These are phyloP conservation scores for Dynastes maya DNA, from an alignment of 2,888 invertebrate genomes.

Conservation along the genomic window DNA sequence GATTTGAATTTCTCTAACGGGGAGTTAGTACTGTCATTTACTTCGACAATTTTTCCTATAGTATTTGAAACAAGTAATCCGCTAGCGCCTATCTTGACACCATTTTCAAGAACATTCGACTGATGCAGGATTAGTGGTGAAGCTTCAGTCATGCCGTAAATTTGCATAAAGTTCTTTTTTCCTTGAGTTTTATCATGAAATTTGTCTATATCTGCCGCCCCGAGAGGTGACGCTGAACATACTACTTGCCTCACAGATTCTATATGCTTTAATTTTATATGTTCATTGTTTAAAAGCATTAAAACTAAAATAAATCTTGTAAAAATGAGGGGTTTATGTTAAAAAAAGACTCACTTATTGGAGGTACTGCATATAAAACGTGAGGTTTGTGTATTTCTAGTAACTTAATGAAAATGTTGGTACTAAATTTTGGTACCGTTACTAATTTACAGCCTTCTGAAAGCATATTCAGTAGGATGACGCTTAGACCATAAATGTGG, in stretches of 20 bases:
- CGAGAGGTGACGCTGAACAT: slow-evolving; percentile 73
- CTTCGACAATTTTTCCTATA: slow-evolving; percentile 76
- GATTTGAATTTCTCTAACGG: slow-evolving; percentile 65
- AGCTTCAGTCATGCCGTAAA: slow-evolving; percentile 82
- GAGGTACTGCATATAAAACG: slow-evolving; percentile 72
- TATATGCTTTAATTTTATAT: slow-evolving; percentile 70
- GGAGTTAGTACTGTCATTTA: slow-evolving; percentile 58
- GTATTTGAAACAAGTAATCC: slow-evolving; percentile 78
- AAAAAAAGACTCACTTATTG: slow-evolving; percentile 68
- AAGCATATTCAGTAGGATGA: slow-evolving; percentile 68
- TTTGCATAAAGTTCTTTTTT: slow-evolving; percentile 58
- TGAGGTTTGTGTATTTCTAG: slow-evolving; percentile 57
- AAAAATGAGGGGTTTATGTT: slow-evolving; percentile 1
- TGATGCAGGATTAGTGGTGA: slow-evolving; percentile 73
- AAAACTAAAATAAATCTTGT: slow-evolving; percentile 54
- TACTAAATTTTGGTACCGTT: slow-evolving; percentile 66
- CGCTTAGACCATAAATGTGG: slow-evolving; percentile 73
- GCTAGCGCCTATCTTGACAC: slow-evolving; percentile 65
- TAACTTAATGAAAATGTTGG: slow-evolving; percentile 56
- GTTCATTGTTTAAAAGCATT: slow-evolving; percentile 61
- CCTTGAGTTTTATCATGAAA: slow-evolving; percentile 60
- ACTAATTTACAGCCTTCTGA: slow-evolving; percentile 69
- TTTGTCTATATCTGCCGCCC: slow-evolving; percentile 63
- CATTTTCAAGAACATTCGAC: slow-evolving; percentile 55
- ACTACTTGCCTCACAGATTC: slow-evolving; percentile 69